These are phyloP conservation scores for Dermochelys coriacea DNA, from an alignment of 2,797 vertebrate genomes.

Conservation along the genomic window DNA sequence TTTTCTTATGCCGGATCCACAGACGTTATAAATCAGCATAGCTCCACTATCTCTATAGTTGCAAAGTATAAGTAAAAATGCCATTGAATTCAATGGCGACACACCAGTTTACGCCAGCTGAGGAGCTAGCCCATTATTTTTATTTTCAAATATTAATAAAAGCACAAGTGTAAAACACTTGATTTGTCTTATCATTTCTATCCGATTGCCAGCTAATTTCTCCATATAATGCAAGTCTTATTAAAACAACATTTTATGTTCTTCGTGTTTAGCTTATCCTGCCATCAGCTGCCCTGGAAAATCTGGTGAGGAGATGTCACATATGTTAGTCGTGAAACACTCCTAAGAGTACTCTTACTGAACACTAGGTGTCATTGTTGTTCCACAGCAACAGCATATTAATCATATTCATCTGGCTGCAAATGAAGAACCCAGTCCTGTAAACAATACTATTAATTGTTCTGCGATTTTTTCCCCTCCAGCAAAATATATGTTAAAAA, in stretches of 20 bases:
- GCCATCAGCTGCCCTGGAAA: not conserved
- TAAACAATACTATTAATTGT: conserved; percentile 61
- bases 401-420: conserved; percentile 61
- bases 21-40: not conserved
- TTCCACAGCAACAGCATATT: not conserved
- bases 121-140: not conserved
- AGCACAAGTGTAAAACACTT: not conserved
- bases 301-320: not conserved
- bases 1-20: conserved; percentile 4
- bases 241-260: not conserved
- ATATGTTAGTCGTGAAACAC: not conserved
- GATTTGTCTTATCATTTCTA: not conserved
- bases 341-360: not conserved
- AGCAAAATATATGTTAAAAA: conserved; percentile 62
- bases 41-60: not conserved
- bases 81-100: not conserved
- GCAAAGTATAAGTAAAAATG: not conserved
- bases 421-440: conserved; percentile 30
- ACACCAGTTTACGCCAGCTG: not conserved
- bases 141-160: conserved; percentile 21
- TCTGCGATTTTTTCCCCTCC: conserved; percentile 48
- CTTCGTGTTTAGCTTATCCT: not conserved
- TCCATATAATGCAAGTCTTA: not conserved
- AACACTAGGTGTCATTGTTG: conserved; percentile 80
- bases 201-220: not conserved